Evolutionary conservation across 2,797 vertebrate species (phyloP).

Genomic region (Neosalanx taihuensis): DNA sequence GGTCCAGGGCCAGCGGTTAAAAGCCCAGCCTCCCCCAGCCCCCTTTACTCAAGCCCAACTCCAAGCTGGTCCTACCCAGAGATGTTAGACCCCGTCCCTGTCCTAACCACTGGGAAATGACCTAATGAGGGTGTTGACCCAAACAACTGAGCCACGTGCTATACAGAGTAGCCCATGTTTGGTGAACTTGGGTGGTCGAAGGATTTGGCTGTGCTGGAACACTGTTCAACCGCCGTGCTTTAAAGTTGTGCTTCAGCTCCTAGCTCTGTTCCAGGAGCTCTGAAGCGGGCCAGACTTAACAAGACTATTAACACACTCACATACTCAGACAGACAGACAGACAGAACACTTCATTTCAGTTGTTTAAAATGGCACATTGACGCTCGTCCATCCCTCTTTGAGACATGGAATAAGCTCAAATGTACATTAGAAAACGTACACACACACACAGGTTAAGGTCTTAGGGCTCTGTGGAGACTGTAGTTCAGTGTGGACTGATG

Average conservation of each 20-base stretch:
- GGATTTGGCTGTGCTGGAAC: slow-evolving; percentile 59
- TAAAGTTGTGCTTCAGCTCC: slow-evolving; percentile 43
- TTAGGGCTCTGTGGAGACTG: slow-evolving; percentile 28
- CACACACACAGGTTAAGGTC: slow-evolving; percentile 31
- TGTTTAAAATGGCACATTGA: not conserved
- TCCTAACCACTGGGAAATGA: not conserved
- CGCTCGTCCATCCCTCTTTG: not conserved
- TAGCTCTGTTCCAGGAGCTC: slow-evolving; percentile 31
- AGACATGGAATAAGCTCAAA: not conserved
- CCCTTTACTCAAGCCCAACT: not conserved
- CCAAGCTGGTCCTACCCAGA: not conserved
- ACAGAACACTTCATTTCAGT: not conserved
- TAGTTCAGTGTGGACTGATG: slow-evolving; percentile 34
- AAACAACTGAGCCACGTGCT: not conserved
- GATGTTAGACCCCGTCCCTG: not conserved
- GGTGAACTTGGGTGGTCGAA: not conserved
- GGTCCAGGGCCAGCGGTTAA: not conserved
- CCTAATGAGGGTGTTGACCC: not conserved
- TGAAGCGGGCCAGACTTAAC: slow-evolving; percentile 11
- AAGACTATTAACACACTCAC: slow-evolving; percentile 1
- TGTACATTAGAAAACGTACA: slow-evolving; percentile 5
- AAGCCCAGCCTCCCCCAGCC: not conserved
- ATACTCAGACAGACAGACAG: slow-evolving; percentile 5
- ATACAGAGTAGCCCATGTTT: not conserved
- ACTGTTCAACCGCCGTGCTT: slow-evolving; percentile 52